Base-by-base conservation (phyloP, 2,797 vertebrate genomes). In the Chelidonichthys spinosus region DNA sequence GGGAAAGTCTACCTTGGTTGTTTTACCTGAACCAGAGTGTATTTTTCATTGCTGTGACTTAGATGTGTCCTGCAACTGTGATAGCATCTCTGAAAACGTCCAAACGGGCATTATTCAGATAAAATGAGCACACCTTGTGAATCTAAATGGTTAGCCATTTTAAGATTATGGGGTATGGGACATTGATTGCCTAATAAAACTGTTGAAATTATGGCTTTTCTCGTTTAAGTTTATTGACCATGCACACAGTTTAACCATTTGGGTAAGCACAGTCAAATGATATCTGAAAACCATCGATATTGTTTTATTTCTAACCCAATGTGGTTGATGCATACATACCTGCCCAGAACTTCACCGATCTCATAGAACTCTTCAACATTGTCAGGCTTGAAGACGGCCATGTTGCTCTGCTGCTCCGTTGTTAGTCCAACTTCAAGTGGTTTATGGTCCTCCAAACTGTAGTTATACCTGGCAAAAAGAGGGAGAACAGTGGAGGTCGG, bases 291-390 rank as follows among this genome's bases (percentile, higher is more conserved):
- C 18, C 11, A 53, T 7, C 3, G 17, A n/a, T 2, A 58, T 37
- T n/a, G 39, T 43, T 42, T 42, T 0, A 43, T 9, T 60, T 43
- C 7, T 8, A 61, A 15, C 33, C 40, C 18, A 60, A 9, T 33
- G 39, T 32, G 56, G 15, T 39, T 33, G 11, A 50, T 50, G 18
- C n/a, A 52, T 15, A 4, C 46, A 7, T 84, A 97, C 96, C 95
- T 96, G 88, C 96, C 96, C 82, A 97, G 78, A 36, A 91, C 84
- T 36, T 95, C 94, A 53, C 93, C 94, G 5, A 97, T 94, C 81
- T 96, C 95, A 6, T 96, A 97, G 40, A 94, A 84, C 37, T 97
- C 95, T 65, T 96, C 95, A 79, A 97, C 95, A 0, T 89, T 96
- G 42, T 95, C 92, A 0, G 90, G 87, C 56, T 87, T 95, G 71